These are phyloP conservation scores for Caenorhabditis tropicalis DNA, from an alignment of 1,140 invertebrate genomes.

Conservation along the genomic window DNA sequence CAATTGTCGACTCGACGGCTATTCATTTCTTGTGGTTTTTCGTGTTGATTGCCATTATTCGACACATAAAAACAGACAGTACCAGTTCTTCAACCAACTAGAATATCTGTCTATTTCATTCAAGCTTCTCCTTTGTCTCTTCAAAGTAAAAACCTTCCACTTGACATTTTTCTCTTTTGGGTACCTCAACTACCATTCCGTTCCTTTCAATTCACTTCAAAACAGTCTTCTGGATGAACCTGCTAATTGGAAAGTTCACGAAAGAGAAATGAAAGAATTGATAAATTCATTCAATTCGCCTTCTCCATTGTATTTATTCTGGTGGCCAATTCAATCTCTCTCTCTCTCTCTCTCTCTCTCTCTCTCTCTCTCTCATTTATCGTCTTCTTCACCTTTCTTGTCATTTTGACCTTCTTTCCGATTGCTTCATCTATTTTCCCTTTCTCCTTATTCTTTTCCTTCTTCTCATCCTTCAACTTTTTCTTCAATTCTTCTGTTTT, in stretches of 20 bases:
- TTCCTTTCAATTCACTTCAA: background rate
- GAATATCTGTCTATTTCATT: background rate
- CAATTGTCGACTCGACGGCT: background rate
- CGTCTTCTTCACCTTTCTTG: slow-evolving; percentile 2
- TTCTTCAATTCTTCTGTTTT: background rate
- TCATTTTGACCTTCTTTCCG: slow-evolving; percentile 41
- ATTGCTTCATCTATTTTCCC: slow-evolving; percentile 37
- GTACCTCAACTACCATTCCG: background rate
- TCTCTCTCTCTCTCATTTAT: background rate
- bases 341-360: too few relatives aligned
- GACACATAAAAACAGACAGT: background rate
- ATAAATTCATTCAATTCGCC: background rate
- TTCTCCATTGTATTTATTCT: background rate
- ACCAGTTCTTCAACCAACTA: background rate
- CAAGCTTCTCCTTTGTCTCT: slow-evolving; percentile 2
- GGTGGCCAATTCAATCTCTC: slow-evolving; percentile 16
- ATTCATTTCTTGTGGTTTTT: background rate
- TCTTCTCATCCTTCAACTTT: background rate
- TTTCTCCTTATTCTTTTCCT: background rate
- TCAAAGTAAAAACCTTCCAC: background rate
- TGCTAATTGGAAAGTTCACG: background rate
- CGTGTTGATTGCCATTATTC: background rate
- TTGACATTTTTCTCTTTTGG: background rate
- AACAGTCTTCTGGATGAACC: background rate
- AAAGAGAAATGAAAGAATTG: background rate